Percentiles rank a stretch among this genome's conserved stretches.
These are phyloP conservation scores for Cygnus olor DNA, from an alignment of 2,797 vertebrate genomes.

Conservation along the genomic window DNA sequence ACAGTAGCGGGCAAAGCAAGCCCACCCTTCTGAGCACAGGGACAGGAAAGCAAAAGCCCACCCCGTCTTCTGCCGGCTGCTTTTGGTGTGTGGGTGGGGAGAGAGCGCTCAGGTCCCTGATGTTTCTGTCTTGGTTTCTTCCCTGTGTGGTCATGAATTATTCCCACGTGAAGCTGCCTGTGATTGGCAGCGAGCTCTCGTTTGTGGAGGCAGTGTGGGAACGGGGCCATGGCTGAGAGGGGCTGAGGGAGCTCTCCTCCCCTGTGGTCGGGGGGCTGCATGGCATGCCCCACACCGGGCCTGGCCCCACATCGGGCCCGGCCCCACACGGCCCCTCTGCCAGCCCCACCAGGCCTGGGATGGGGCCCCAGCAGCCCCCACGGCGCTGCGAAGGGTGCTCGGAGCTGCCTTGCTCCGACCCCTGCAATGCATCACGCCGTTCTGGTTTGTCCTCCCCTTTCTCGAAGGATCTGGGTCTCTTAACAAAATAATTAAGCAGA, in stretches of 20 bases:
- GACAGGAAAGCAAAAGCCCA: neutral
- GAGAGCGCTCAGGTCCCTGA: neutral
- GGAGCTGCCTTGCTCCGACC: neutral
- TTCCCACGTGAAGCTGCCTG: neutral
- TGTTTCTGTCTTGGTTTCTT: neutral
- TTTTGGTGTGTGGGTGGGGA: neutral
- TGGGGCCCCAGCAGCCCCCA: no score
- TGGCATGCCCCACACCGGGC: no score
- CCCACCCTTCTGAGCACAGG: neutral
- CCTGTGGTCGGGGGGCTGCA: no score
- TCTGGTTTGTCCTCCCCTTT: neutral
- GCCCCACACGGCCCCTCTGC: no score
- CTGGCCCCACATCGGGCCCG: no score
- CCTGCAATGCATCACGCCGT: neutral
- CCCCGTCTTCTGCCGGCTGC: fast-evolving
- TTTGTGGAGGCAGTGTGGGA: neutral
- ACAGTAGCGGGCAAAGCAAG: neutral
- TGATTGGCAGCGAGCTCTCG: neutral
- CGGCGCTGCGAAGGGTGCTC: no score
- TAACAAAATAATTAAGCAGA: neutral
- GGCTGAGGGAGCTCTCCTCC: no score
- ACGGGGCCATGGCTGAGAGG: no score
- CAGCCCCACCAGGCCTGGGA: no score
- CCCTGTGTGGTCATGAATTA: fast-evolving
- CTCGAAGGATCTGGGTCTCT: constrained; percentile 37